Evolutionary conservation across 2,888 invertebrate species (phyloP), one percentile per base, ranked within the genome.

Genomic region (Heteromurus nitidus): DNA sequence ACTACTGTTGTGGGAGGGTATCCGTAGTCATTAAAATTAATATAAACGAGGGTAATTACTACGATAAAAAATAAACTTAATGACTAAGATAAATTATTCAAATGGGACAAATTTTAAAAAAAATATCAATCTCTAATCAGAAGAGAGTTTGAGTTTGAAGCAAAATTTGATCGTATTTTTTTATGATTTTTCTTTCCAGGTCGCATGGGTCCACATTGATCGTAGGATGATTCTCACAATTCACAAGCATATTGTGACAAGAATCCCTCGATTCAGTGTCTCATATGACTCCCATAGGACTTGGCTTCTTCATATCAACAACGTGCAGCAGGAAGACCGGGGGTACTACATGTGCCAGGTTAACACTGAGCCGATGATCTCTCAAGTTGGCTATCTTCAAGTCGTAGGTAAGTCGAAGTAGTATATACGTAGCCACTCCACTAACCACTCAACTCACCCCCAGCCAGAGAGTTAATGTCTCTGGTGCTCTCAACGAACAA

Each of bases 121-220:
- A 36, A 36, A 36, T 36, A 13, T 13, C 13, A 36, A 36, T 36
- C 26, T 75, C n/a, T n/a, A n/a, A n/a, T n/a, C n/a, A n/a, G n/a
- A n/a, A n/a, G n/a, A n/a, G n/a, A n/a, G n/a, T n/a, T n/a, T n/a
- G n/a, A n/a, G n/a, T n/a, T 36, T 36, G 36, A 36, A 36, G 7
- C 13, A 9, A 36, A 36, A 9, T 36, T 36, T 36, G 36, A 36
- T 36, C 36, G 7, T 64, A 80, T 80, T 83, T 79, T 62, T 58
- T 55, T 55, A 26, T 26, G 22, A 22, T 22, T 55, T n/a, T n/a
- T 55, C 26, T 28, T 88, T 88, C 26, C 90, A 97, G 96, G 96
- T 97, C 88, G 96, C 96, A 84, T 97, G 96, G 96, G 94, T 96
- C 88, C 96, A 96, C 90, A 96, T 97, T 88, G 96, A 96, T 90